Evolutionary conservation across 2,113 vertebrate species (phyloP), one percentile per base, ranked within the genome.

Genomic region (Calonectris borealis): DNA sequence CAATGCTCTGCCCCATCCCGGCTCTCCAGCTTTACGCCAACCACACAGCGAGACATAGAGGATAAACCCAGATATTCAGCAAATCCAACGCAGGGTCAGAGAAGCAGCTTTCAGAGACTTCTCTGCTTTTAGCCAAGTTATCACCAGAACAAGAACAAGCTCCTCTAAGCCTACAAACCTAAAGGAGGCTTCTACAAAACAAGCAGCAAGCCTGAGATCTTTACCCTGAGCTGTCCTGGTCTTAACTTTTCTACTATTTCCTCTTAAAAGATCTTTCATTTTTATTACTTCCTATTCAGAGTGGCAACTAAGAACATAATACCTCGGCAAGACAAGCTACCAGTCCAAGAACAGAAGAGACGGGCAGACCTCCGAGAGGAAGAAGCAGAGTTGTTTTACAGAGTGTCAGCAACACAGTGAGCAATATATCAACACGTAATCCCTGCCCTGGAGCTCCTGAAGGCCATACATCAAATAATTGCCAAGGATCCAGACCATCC

Each of bases 371-470:
- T 40, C 22, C 8, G 80, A 3, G 15, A 7, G 72, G 62, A 46
- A 27, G 65, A 25, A 42, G 69, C 60, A 10, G n/a, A 21, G 49
- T 31, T 68, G 16, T 82, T 79, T 51, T 8, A 31, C 7, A 0
- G 81, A 36, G 70, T 6, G 26, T 17, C 86, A 73, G 88, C 84
- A 57, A 10, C 77, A 27, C 69, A 10, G 24, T 0, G 9, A 77
- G 80, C 70, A 7, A 17, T 2, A 10, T 2, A 52, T 16, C 80
- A 42, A 7, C 38, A 1, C 7, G 1, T 2, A 27, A 10, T 1
- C n/a, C 80, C 78, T 46, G 77, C 69, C 84, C 78, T 2, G 36
- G 38, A 14, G 64, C 7, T 12, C 16, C 81, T 16, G 68, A 17
- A 44, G 58, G 72, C 68, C 40, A 4, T 6, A 4, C 73, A 16